Base-by-base conservation (phyloP, 92 coral and sea anemone species). In the Parazoanthus darwini region DNA sequence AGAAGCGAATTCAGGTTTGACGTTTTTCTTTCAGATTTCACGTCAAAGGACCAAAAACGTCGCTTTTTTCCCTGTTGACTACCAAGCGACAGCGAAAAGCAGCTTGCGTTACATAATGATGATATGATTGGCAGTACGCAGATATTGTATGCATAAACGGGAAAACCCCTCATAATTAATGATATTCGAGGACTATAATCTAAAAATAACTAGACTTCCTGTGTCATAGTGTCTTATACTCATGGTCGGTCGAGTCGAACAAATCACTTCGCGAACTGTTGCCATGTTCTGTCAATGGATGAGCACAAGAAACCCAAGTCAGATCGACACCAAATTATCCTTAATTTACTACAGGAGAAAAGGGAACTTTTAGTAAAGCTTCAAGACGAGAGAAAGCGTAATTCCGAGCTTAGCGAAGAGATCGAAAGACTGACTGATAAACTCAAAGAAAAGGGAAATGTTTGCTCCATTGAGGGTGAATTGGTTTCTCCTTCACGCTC, bases 301-400 rank as follows among this genome's bases (percentile, higher is more conserved):
- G 75, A 84, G 78, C 79, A 71, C 67, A 59, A 84, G 43, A 84
- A 84, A 46, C 26, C 87, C 42, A 84, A 84, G 68, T 46, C 87
- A 26, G 87, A 84, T 46, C 35, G 46, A n/a, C 87, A 84, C 22
- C 79, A 84, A 25, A 73, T 84, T 48, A 88, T 82, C n/a, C 84
- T 92, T 23, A 87, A 71, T 8, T 77, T 89, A 29, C 89, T 92
- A 42, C 90, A 86, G 42, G 94, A 92, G 39, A 92, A 92, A 39
- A 91, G 91, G 2, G 91, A 87, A 82, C 88, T 93, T 39, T 86
- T 82, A 50, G 88, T 85, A 25, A 90, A 86, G 85, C 91, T 92
- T 13, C 87, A 91, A 20, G 91, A 78, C 66, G 94, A 89, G 85
- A 90, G 94, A 16, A 92, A 93, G 80, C 65, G 88, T n/a, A 88